These are phyloP conservation scores for Diadophis punctatus DNA, from an alignment of 2,113 vertebrate genomes.

Conservation along the genomic window DNA sequence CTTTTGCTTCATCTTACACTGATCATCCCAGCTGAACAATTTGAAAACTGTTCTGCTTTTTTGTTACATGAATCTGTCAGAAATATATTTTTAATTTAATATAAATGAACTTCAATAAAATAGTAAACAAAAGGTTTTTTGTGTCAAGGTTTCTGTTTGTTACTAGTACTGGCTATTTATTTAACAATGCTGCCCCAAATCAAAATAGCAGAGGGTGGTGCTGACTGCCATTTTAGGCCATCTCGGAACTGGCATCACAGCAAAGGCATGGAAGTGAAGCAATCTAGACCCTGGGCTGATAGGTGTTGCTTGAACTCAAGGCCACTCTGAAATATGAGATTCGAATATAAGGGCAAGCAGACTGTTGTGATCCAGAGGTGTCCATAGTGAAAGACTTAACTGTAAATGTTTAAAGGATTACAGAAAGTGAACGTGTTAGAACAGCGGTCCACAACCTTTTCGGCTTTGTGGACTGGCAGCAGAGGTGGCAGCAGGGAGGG, in stretches of 20 bases:
- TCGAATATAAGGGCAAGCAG: not conserved
- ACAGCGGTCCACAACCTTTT: not conserved
- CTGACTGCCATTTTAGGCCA: not conserved
- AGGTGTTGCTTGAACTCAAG: not conserved
- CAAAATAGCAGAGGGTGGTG: not conserved
- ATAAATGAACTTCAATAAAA: conserved; percentile 99
- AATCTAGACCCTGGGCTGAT: not conserved
- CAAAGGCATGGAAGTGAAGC: not conserved
- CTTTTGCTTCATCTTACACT: conserved; percentile 66
- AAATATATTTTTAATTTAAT: conserved; percentile 99
- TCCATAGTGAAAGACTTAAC: not conserved
- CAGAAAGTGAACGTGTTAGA: not conserved
- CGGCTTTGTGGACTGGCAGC: not conserved
- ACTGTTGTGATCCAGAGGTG: not conserved
- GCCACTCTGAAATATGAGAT: not conserved
- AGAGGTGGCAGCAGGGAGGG: not conserved
- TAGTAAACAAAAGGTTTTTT: conserved; percentile 71
- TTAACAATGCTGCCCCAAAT: not conserved
- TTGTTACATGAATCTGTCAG: conserved; percentile 99
- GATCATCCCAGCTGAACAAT: conserved; percentile 81
- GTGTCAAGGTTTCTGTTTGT: conserved; percentile 25
- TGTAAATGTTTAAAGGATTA: not conserved
- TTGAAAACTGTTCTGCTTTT: conserved; percentile 95
- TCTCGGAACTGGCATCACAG: not conserved
- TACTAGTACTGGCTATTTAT: not conserved